phyloP scores from a whole-genome alignment of 2,113 vertebrate genomes.

The Chaetops frenatus region DNA sequence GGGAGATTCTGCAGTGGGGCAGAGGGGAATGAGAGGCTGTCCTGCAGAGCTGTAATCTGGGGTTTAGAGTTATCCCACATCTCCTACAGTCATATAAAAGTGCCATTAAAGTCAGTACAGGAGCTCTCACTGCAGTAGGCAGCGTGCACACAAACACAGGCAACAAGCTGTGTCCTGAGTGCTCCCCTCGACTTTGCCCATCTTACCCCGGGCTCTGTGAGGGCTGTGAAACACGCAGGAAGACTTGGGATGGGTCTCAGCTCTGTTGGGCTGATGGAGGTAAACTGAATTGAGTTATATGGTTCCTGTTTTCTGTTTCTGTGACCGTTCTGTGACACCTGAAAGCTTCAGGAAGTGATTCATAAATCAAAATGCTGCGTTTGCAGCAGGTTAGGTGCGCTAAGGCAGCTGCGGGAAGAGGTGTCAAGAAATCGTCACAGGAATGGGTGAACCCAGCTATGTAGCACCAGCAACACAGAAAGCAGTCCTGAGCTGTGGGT shows the following conservation, averaged over 20 bases:
- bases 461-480: not conserved
- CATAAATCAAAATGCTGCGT: not conserved
- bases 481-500: not conserved
- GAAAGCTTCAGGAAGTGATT: not conserved
- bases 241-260: not conserved
- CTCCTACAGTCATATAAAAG: not conserved
- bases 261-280: not conserved
- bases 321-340: not conserved
- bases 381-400: not conserved
- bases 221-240: not conserved
- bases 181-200: not conserved
- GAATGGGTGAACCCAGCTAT: not conserved
- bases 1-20: not conserved
- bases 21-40: not conserved
- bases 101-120: not conserved
- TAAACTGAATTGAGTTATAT: not conserved
- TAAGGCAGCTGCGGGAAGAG: not conserved
- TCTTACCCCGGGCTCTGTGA: not conserved
- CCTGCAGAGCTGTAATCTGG: not conserved
- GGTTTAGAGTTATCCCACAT: not conserved
- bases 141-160: not conserved
- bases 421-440: not conserved
- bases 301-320: not conserved
- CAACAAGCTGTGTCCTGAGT: not conserved
- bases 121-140: not conserved